Base-by-base conservation (phyloP, 37 sponge, comb jelly and placozoan genomes). In the Aplysina aerophoba region DNA sequence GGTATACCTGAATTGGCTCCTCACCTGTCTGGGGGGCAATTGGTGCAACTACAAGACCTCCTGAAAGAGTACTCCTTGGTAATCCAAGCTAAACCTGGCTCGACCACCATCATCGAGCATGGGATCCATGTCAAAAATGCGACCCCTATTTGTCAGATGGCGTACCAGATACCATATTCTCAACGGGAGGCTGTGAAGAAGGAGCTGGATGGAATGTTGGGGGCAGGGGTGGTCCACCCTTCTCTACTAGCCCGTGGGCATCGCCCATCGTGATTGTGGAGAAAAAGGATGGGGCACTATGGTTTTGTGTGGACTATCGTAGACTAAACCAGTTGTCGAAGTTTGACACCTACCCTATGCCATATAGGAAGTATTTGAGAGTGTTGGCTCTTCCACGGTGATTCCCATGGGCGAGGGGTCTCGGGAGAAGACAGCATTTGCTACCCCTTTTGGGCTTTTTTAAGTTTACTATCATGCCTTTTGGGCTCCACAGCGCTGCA, bases 401-500 rank as follows among this genome's bases (percentile, higher is more conserved):
- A 24, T 85, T 6, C 34, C 78, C 27, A 31, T 81, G 59, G 85
- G 44, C 20, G 56, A 15, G 34, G 22, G 5, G 36, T 53, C 77
- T 6, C 4, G 15, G 39, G 40, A 28, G 35, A 77, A 75, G 36
- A 39, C 85, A 6, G 78, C 85, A 8, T 85, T 85, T 81, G 37
- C 60, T n/a, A 85, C 85, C 5, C 54, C n/a, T 20, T 14, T 21
- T 8, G 77, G n/a, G 85, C n/a, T 56, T 78, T 22, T 85, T 81
- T 36, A 79, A 85, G 30, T 85, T 85, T 75, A 12, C 24, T 37
- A 56, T 80, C 22, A 72, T 85, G 85, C 84, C 84, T n/a, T n/a
- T n/a, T n/a, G n/a, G n/a, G n/a, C n/a, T n/a, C n/a, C n/a, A n/a
- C n/a, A n/a, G n/a, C n/a, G n/a, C n/a, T n/a, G n/a, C 16, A 53